Base-by-base conservation (phyloP, 2,888 invertebrate genomes). In the Drosophila quinaria region DNA sequence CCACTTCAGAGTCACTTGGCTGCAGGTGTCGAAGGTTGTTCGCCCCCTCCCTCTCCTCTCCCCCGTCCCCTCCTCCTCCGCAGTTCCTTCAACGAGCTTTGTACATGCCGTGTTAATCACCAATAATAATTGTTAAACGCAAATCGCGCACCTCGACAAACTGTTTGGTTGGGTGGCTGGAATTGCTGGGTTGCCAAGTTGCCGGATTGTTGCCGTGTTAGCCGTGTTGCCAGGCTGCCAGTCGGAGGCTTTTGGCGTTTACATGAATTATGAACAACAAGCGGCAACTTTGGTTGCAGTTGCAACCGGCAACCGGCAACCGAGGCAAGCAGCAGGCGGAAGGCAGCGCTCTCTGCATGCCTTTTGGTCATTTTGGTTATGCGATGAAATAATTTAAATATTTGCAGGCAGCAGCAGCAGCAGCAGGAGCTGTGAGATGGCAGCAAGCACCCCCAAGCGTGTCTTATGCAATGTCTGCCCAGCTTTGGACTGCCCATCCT, bases 51-150 rank as follows among this genome's bases (percentile, higher is more conserved):
- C 10, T 35, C 42, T 15, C n/a, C 56, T 31, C 11, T 8, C 64
- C 49, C 58, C 46, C 11, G 8, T 61, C 49, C 58, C 42, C 22
- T 19, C 10, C 11, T 13, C 61, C 52, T 49, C 46, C 22, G 15
- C 10, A 41, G 35, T 52, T 62, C 51, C 49, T 41, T 55, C 35
- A 8, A 37, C 55, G n/a, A n/a, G 50, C 81, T 77, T 69, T 80
- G 84, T 84, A 80, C 87, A 88, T 86, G 86, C 87, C 86, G 89
- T 86, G 86, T 86, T 86, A 86, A 88, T 86, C 86, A 87, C 87
- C 86, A 86, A 86, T 88, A 88, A 88, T 87, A 86, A 86, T 86
- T 86, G 89, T 86, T 86, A 86, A 86, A 87, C 89, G 86, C 88
- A 86, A 83, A 84, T 81, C 86, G 84, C 81, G 78, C 68, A 54